Base-by-base conservation (phyloP, 2,797 vertebrate species). In the Tangara arthus region DNA sequence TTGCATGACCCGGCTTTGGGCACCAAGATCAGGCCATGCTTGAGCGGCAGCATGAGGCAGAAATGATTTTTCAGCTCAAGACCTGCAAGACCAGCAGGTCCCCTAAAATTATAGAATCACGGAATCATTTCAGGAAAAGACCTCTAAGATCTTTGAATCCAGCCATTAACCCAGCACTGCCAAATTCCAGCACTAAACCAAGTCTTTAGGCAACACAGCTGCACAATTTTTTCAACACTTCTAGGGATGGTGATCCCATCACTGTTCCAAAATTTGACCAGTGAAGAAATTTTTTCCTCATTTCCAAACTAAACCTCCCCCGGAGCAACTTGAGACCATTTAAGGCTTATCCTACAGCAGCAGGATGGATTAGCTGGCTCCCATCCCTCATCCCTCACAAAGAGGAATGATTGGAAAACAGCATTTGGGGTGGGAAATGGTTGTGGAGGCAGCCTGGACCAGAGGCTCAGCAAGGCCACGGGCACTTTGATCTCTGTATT, bases 1-100 rank as follows among this genome's bases (percentile, higher is more conserved):
- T 80, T 21, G 27, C 4, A 2, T 37, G 41, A 84, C 32, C 35
- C 18, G 2, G 32, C 24, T 80, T 14, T 79, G 66, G 37, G 27
- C 41, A 80, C 24, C 44, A 87, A 46, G 49, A 32, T 72, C 35
- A n/a, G 34, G 27, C 30, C 32, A 30, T 0, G 6, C 42, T 24
- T 26, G 50, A 70, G 57, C 22, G 50, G 50, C 23, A 3, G 0
- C n/a, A 59, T 0, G 0, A 15, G 44, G 27, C 11, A 4, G 81
- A 71, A 92, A 90, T 0, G 1, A 42, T 34, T 84, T 53, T 69
- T 63, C n/a, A 52, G 65, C 32, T 46, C 57, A 52, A 47, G 35
- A 64, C 49, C 72, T 70, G 66, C 63, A 82, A 82, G 49, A 55
- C 21, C 0, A 1, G 37, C 32, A 85, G 56, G 42, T 56, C 8